Percentiles rank a stretch among this genome's conserved stretches.
Conservation (phyloP, 2,797 vertebrate species). For the Manis crassicaudata region DNA sequence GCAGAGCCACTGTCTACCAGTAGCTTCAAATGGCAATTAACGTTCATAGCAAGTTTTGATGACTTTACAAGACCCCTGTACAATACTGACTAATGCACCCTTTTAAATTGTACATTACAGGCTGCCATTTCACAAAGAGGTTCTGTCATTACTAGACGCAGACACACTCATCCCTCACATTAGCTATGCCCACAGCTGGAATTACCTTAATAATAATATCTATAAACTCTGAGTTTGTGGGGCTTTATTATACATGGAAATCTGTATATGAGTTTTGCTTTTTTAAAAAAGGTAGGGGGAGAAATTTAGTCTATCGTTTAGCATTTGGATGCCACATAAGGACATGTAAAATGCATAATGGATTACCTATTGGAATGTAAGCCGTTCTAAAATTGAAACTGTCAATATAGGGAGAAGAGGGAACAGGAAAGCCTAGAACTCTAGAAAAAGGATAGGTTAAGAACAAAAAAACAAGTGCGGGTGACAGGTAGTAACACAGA, state of each 20-base stretch:
- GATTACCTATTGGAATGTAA: slow-evolving; percentile 84
- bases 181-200: slow-evolving; percentile 79
- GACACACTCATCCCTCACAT: slow-evolving; percentile 64
- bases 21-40: slow-evolving; percentile 86
- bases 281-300: not conserved
- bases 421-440: slow-evolving; percentile 52
- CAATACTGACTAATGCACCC: slow-evolving; percentile 87
- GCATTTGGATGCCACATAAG: slow-evolving; percentile 63
- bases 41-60: slow-evolving; percentile 83
- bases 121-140: slow-evolving; percentile 85
- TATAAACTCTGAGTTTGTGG: slow-evolving; percentile 77
- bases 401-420: slow-evolving; percentile 48
- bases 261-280: slow-evolving; percentile 28
- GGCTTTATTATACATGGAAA: slow-evolving; percentile 80
- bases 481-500: slow-evolving; percentile 52
- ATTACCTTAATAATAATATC: slow-evolving; percentile 79
- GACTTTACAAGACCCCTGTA: slow-evolving; percentile 87
- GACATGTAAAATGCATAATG: slow-evolving; percentile 77
- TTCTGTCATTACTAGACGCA: slow-evolving; percentile 81
- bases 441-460: not conserved
- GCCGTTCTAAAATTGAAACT: slow-evolving; percentile 79
- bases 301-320: slow-evolving; percentile 65
- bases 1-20: slow-evolving; percentile 86
- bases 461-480: slow-evolving; percentile 49
- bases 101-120: slow-evolving; percentile 86